phyloP scores from a whole-genome alignment of 2,113 vertebrate genomes.

The Vombatus ursinus region DNA sequence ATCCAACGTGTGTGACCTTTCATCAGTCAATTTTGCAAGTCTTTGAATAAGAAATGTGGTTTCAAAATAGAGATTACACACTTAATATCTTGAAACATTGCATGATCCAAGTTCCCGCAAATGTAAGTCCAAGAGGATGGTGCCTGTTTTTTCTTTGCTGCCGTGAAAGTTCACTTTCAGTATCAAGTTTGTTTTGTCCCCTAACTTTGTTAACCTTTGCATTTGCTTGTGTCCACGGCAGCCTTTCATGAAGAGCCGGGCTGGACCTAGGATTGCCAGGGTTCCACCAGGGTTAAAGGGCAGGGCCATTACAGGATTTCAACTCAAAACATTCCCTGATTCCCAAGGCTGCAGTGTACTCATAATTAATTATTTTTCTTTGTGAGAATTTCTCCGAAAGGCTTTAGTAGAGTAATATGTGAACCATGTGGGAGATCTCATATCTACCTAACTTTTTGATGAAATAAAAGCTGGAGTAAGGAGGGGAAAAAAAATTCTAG shows the following conservation, averaged over 20 bases:
- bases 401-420: conserved; percentile 79
- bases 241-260: conserved; percentile 82
- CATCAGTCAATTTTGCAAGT: conserved; percentile 74
- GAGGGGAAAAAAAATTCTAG: conserved; percentile 5
- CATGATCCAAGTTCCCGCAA: conserved; percentile 84
- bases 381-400: conserved; percentile 81
- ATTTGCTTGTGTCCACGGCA: conserved; percentile 84
- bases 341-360: conserved; percentile 79
- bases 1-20: conserved; percentile 53
- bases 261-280: conserved; percentile 81
- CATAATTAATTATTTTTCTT: conserved; percentile 83
- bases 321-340: conserved; percentile 83
- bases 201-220: conserved; percentile 90
- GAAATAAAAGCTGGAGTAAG: conserved; percentile 72
- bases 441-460: conserved; percentile 75
- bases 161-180: conserved; percentile 89
- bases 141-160: conserved; percentile 87
- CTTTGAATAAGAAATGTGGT: conserved; percentile 80
- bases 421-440: conserved; percentile 76
- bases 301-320: conserved; percentile 85
- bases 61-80: conserved; percentile 78
- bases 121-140: conserved; percentile 77
- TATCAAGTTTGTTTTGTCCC: conserved; percentile 91
- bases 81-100: conserved; percentile 84
- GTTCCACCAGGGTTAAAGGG: conserved; percentile 86